Evolutionary conservation across 2,113 vertebrate genomes (phyloP).

Genomic region (Nettapus auritus): DNA sequence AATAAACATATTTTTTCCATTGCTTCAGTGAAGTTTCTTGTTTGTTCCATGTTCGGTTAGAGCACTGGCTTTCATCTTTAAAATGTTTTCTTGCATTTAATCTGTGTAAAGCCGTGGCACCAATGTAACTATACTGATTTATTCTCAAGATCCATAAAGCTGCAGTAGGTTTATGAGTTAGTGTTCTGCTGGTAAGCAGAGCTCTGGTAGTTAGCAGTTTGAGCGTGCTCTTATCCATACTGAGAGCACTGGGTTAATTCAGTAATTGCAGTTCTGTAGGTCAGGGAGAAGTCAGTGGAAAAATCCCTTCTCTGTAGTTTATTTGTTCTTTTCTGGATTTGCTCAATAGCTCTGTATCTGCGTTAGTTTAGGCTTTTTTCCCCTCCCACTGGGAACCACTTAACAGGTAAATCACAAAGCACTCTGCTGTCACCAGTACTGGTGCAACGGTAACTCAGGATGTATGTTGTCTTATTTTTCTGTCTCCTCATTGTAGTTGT

Average conservation of each 20-base stretch:
- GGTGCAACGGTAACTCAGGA: background rate
- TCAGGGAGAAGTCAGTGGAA: background rate
- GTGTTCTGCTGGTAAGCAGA: background rate
- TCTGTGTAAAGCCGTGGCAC: background rate
- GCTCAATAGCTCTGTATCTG: background rate
- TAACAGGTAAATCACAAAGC: background rate
- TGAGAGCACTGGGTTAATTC: background rate
- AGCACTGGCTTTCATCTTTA: background rate
- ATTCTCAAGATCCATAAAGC: background rate
- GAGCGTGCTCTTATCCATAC: background rate
- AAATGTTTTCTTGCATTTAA: background rate
- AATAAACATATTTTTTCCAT: background rate
- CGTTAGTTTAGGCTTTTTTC: background rate
- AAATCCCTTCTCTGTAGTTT: background rate
- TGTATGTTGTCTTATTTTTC: background rate
- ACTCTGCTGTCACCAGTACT: fast-evolving
- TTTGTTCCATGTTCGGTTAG: background rate
- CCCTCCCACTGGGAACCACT: background rate
- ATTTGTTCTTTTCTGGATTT: background rate
- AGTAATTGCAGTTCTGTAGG: background rate
- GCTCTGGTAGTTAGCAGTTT: background rate
- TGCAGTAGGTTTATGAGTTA: background rate
- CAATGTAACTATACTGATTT: background rate
- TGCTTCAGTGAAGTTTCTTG: background rate
- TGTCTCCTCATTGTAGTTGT: background rate